Evolutionary conservation across 2,888 invertebrate genomes (phyloP), one percentile per base, ranked within the genome.

Genomic region (Pterobdella sp.): DNA sequence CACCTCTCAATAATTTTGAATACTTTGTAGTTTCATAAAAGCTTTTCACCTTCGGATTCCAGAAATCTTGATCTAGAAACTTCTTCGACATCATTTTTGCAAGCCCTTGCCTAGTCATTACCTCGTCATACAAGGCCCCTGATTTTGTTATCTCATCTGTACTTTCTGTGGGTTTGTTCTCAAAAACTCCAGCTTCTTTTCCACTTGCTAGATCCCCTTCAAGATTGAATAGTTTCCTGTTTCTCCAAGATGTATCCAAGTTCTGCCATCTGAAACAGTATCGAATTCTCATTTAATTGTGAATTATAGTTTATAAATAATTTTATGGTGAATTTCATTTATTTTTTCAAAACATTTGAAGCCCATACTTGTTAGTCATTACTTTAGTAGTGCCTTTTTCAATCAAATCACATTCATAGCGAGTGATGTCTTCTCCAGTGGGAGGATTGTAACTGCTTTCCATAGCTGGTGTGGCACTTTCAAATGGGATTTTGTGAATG

Each of bases 371-470:
- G 35, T 63, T 71, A n/a, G 52, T 63, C 35, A 71, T 18, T 32
- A 18, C 52, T 35, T 71, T 71, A 4, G 71, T 63, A 18, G 52
- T 71, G 26, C 71, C 71, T 35, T 26, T 60, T 34, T 63, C 71
- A 18, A 71, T 71, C 2, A n/a, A n/a, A 26, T 26, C 71, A 10
- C 52, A 35, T 32, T 71, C 71, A 35, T 63, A 42, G 4, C 42
- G 31, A 22, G 52, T 63, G 18, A 32, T n/a, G 35, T 71, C 71
- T 52, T 60, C 32, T 7, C 63, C 71, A 14, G 73, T 72, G 34
- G 73, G 72, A 1, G 76, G 76, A 14, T 70, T 74, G 31, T 74
- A 72, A 26, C 63, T 73, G 26, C 64, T 22, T 26, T 56, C 60
- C n/a, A 14, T 4, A n/a, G 10, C 26, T 3, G 60, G 60, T 56